phyloP scores from a whole-genome alignment of 2,113 vertebrate species.

The Fulica atra region DNA sequence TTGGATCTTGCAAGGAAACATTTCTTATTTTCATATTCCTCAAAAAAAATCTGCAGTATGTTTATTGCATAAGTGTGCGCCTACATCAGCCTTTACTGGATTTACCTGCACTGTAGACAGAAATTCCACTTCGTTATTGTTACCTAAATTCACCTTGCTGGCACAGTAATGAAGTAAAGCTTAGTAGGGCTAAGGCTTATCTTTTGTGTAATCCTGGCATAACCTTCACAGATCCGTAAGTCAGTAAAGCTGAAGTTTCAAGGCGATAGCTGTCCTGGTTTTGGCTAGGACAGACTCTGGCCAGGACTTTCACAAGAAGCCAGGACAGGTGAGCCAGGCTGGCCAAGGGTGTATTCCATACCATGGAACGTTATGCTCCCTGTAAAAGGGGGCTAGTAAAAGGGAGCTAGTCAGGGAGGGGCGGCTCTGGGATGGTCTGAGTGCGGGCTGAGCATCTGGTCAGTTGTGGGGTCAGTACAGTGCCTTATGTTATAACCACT shows the following conservation, averaged over 20 bases:
- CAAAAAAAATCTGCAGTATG: neutral
- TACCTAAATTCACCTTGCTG: neutral
- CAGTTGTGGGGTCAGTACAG: too few relatives aligned
- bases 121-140: neutral
- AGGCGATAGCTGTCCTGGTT: neutral
- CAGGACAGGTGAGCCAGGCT: too few relatives aligned
- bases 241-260: neutral
- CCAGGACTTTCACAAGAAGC: too few relatives aligned
- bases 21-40: neutral
- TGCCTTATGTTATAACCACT: too few relatives aligned
- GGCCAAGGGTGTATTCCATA: too few relatives aligned
- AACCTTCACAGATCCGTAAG: neutral
- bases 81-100: neutral
- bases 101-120: neutral
- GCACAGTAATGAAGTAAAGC: neutral
- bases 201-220: neutral
- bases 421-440: too few relatives aligned
- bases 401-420: too few relatives aligned
- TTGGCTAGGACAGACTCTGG: too few relatives aligned
- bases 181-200: neutral
- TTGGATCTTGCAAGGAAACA: neutral
- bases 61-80: neutral
- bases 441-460: too few relatives aligned
- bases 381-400: too few relatives aligned
- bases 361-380: too few relatives aligned